phyloP scores from a whole-genome alignment of 2,797 vertebrate species.

The Muscicapa comitata region DNA sequence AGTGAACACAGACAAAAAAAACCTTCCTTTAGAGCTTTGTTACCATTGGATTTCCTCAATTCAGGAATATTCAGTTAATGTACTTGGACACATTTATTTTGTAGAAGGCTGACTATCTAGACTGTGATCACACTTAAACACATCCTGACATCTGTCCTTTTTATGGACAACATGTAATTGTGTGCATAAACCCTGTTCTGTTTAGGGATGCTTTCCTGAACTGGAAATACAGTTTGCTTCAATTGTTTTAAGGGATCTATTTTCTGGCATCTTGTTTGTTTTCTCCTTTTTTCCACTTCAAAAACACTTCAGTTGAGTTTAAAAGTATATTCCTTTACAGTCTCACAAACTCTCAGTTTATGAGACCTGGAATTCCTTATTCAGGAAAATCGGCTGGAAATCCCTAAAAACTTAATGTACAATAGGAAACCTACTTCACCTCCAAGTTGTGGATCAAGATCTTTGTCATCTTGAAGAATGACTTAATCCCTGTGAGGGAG shows the following conservation, averaged over 20 bases:
- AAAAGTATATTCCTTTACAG: background rate
- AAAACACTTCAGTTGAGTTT: background rate
- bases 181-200: background rate
- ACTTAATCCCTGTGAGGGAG: background rate
- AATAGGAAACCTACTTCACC: background rate
- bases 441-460: background rate
- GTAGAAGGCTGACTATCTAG: background rate
- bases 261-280: background rate
- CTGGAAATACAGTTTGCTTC: background rate
- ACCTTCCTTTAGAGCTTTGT: background rate
- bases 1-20: background rate
- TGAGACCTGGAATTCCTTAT: background rate
- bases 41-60: background rate
- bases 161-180: background rate
- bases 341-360: background rate
- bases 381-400: background rate
- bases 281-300: background rate
- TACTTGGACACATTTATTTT: background rate
- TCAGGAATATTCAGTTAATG: background rate
- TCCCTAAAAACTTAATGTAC: background rate
- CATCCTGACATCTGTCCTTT: background rate
- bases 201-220: background rate
- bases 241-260: background rate
- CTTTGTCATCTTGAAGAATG: background rate
- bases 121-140: background rate